A percentile compares a stretch with the other conserved stretches of the same genome.
These are phyloP conservation scores for Oryzias dopingdopingensis DNA, from an alignment of 2,797 vertebrate species.

Conservation along the genomic window DNA sequence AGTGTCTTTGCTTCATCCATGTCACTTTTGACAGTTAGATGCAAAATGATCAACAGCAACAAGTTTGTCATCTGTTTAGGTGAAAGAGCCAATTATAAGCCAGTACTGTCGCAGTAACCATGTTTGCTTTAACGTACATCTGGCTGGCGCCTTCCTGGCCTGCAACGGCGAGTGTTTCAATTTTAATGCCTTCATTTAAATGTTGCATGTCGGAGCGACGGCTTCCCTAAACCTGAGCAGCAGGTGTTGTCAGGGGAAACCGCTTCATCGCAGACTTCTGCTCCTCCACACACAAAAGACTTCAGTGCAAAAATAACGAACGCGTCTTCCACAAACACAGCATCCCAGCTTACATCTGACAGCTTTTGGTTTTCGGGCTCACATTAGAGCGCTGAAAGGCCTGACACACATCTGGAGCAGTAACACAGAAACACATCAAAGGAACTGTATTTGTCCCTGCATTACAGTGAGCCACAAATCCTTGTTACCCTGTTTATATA, in stretches of 20 bases:
- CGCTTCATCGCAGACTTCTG: conserved; percentile 18
- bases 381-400: conserved; percentile 24
- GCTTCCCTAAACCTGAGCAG: conserved; percentile 54
- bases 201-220: conserved; percentile 61
- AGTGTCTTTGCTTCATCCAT: neutral
- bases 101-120: conserved; percentile 20
- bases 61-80: conserved; percentile 33
- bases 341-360: conserved; percentile 31
- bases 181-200: conserved; percentile 74
- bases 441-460: conserved; percentile 8
- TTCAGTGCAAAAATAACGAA: conserved; percentile 49
- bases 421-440: conserved; percentile 15
- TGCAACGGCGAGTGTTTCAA: conserved; percentile 53
- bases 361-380: conserved; percentile 32
- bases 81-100: conserved; percentile 28
- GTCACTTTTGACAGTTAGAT: conserved; percentile 5
- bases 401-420: conserved; percentile 20
- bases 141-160: conserved; percentile 47
- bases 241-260: conserved; percentile 50
- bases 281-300: conserved; percentile 54
- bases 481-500: conserved; percentile 14
- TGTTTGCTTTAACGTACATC: conserved; percentile 52
- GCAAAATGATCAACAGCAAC: conserved; percentile 33
- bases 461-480: conserved; percentile 32
- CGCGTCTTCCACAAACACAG: conserved; percentile 15